Evolutionary conservation across 2,888 invertebrate species (phyloP).

Genomic region (Melanargia galathea): DNA sequence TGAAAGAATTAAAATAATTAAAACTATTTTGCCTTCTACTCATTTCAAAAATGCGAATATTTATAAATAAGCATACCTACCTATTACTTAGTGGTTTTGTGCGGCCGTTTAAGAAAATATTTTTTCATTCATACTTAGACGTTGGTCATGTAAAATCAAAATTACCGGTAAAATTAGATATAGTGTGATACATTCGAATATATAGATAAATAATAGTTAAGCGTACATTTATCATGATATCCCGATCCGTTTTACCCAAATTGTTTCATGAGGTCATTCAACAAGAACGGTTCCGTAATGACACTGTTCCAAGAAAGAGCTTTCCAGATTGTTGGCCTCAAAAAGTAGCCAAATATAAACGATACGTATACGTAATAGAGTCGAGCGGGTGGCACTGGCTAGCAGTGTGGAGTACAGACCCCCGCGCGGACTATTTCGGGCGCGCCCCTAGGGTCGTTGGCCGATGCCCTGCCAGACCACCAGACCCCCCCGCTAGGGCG

Average conservation of each 20-base stretch:
- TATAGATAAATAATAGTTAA: not conserved
- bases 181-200: too few species aligned
- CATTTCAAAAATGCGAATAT: not conserved
- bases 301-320: conserved; percentile 28
- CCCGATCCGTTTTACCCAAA: not conserved
- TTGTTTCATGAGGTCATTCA: conserved; percentile 29
- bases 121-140: too few species aligned
- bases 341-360: conserved; percentile 41
- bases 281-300: conserved; percentile 15
- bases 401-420: conserved; percentile 44
- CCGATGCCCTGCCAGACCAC: conserved; percentile 44
- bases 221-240: not conserved
- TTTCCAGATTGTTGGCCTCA: conserved; percentile 38
- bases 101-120: too few species aligned
- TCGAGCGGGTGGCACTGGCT: not conserved
- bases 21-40: not conserved
- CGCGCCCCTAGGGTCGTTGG: conserved; percentile 59
- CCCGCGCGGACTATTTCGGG: conserved; percentile 59
- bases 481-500: conserved; percentile 47
- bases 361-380: conserved; percentile 13
- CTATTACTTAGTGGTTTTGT: too few species aligned
- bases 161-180: too few species aligned
- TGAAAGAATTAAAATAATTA: not conserved
- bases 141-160: too few species aligned
- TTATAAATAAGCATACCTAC: not conserved